phyloP scores from a whole-genome alignment of 2,888 invertebrate species.

The Metalampra italica region DNA sequence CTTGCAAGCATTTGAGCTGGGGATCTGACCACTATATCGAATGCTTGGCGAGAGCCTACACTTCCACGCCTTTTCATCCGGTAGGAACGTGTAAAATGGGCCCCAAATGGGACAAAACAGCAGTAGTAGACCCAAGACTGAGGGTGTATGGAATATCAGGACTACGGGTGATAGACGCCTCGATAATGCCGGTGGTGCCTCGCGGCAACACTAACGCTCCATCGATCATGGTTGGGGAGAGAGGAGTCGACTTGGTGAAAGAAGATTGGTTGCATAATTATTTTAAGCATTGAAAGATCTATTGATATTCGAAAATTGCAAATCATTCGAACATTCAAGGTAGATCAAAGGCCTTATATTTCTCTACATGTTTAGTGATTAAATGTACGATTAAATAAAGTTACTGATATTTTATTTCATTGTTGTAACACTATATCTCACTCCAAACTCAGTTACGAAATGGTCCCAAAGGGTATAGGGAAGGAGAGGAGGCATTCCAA shows the following conservation, averaged over 20 bases:
- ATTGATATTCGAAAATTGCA: background rate
- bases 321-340: too few relatives aligned
- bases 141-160: conserved; percentile 79
- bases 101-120: conserved; percentile 67
- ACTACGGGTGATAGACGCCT: conserved; percentile 85
- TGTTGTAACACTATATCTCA: too few relatives aligned
- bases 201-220: conserved; percentile 91
- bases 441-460: too few relatives aligned
- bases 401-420: too few relatives aligned
- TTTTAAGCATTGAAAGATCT: background rate
- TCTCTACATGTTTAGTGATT: too few relatives aligned
- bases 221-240: conserved; percentile 87
- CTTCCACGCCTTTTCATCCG: conserved; percentile 63
- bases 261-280: conserved; percentile 35
- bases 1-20: conserved; percentile 76
- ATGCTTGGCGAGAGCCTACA: conserved; percentile 80
- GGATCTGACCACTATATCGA: conserved; percentile 81
- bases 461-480: too few relatives aligned
- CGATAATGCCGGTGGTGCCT: conserved; percentile 87
- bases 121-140: conserved; percentile 84
- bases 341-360: too few relatives aligned
- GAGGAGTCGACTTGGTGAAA: conserved; percentile 39
- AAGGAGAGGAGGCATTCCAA: too few relatives aligned
- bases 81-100: conserved; percentile 71
- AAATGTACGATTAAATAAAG: too few relatives aligned